Evolutionary conservation across 2,113 vertebrate genomes (phyloP).

Genomic region (Spheniscus mendiculus): DNA sequence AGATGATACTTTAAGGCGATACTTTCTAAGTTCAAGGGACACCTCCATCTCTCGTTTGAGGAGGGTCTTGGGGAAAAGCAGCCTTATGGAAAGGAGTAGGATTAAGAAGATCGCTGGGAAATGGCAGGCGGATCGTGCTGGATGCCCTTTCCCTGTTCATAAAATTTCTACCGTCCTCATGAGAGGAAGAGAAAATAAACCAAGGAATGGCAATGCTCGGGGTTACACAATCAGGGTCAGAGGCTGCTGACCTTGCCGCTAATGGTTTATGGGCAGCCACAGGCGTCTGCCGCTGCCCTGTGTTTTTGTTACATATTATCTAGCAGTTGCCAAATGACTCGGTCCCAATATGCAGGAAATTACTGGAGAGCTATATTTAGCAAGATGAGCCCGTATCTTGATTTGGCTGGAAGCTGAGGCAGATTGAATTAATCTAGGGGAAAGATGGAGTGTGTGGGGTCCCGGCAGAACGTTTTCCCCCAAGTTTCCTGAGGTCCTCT

Average conservation of each 20-base stretch:
- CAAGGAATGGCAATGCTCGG: neutral
- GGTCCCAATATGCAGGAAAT: slow-evolving; percentile 54
- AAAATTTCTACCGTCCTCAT: slow-evolving; percentile 35
- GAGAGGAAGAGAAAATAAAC: slow-evolving; percentile 69
- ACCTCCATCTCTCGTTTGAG: neutral
- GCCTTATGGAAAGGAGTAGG: neutral
- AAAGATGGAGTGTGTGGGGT: neutral
- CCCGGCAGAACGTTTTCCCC: neutral
- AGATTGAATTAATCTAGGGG: slow-evolving; percentile 50
- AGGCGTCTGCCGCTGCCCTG: neutral
- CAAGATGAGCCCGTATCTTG: slow-evolving; percentile 55
- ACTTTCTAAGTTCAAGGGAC: slow-evolving; percentile 4
- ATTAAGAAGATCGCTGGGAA: slow-evolving; percentile 53
- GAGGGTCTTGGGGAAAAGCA: neutral
- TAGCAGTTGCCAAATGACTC: slow-evolving; percentile 7
- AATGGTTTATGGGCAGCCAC: slow-evolving; percentile 63
- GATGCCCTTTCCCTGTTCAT: slow-evolving; percentile 50
- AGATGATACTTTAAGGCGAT: slow-evolving; percentile 12
- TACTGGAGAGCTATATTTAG: slow-evolving; percentile 53
- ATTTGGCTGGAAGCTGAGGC: slow-evolving; percentile 60
- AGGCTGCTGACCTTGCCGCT: slow-evolving; percentile 59
- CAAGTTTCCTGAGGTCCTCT: neutral
- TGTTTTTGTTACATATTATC: slow-evolving; percentile 28
- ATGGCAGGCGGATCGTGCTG: slow-evolving; percentile 9
- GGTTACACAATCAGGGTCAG: slow-evolving; percentile 68